These are phyloP conservation scores for Bombus haemorrhoidalis DNA, from an alignment of 1,140 invertebrate genomes.

Conservation along the genomic window DNA sequence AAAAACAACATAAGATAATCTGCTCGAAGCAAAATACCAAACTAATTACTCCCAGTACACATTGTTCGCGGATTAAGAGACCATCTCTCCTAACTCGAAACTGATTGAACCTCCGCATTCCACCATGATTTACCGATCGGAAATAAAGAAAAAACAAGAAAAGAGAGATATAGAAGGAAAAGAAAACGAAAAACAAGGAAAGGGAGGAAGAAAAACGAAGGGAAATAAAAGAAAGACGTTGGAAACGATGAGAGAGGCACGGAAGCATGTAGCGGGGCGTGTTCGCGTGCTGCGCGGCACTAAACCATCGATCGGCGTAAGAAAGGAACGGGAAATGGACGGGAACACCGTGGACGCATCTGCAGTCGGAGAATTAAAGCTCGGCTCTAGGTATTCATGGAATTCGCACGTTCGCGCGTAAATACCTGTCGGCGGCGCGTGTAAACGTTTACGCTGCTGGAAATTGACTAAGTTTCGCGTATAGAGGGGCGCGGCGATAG, in stretches of 20 bases:
- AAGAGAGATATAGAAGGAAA: no score
- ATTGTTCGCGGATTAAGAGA: no score
- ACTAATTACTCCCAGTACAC: not conserved
- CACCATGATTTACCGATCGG: no score
- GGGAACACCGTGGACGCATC: not conserved
- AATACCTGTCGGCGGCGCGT: slow-evolving; percentile 50
- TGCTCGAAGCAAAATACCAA: not conserved
- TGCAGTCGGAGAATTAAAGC: slow-evolving; percentile 20
- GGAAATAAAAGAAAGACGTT: not conserved
- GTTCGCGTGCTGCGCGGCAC: not conserved
- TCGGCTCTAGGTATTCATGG: not conserved
- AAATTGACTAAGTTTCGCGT: slow-evolving; percentile 66
- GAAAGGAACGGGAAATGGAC: not conserved
- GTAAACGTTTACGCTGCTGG: slow-evolving; percentile 51
- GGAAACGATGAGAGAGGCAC: not conserved
- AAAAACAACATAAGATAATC: not conserved
- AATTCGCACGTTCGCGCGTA: slow-evolving; percentile 36
- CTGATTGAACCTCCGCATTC: no score
- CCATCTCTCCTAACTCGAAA: no score
- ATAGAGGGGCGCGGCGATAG: not conserved
- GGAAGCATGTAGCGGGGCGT: not conserved
- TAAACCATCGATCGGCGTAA: slow-evolving; percentile 6
- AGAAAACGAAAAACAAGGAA: no score
- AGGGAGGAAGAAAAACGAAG: not conserved
- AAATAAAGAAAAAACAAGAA: no score